These are phyloP conservation scores for Ceuthmochares aereus DNA, from an alignment of 2,113 vertebrate species.

Conservation along the genomic window DNA sequence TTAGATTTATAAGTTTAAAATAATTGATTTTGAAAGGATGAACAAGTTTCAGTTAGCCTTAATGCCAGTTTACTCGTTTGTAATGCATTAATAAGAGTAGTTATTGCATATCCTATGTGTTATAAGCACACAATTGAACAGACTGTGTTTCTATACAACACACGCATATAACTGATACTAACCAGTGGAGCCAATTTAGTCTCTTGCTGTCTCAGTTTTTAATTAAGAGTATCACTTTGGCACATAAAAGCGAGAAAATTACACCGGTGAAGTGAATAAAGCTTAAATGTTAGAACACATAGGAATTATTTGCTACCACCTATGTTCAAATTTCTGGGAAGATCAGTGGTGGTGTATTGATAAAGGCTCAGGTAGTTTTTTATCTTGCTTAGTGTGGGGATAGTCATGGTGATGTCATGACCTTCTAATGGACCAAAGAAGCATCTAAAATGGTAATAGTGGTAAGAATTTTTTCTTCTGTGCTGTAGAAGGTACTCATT, in stretches of 20 bases:
- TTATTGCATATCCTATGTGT: not conserved
- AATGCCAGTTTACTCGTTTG: conserved; percentile 7
- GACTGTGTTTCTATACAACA: not conserved
- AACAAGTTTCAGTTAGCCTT: conserved; percentile 13
- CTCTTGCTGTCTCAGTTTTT: conserved; percentile 45
- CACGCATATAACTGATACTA: not conserved
- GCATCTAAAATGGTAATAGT: conserved; percentile 54
- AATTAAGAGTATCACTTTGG: conserved; percentile 42
- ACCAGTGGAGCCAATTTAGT: not conserved
- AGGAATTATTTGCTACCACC: conserved; percentile 1
- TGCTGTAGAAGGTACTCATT: not conserved
- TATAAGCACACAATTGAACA: not conserved
- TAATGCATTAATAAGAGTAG: not conserved
- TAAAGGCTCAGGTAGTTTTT: not conserved
- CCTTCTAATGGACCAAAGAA: conserved; percentile 56
- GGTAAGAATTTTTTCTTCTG: conserved; percentile 4
- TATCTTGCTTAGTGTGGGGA: not conserved
- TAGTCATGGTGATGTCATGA: conserved; percentile 35
- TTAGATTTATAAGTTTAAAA: conserved; percentile 27
- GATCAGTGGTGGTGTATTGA: conserved; percentile 52
- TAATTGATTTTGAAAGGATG: conserved; percentile 30
- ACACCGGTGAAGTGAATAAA: conserved; percentile 43
- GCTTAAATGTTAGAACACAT: conserved; percentile 38
- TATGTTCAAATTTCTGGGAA: conserved; percentile 16
- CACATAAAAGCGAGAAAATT: conserved; percentile 53